Percentiles rank a stretch among this genome's conserved stretches.
Conservation (phyloP, 2,888 invertebrate genomes). For the Periphyllus acericola region DNA sequence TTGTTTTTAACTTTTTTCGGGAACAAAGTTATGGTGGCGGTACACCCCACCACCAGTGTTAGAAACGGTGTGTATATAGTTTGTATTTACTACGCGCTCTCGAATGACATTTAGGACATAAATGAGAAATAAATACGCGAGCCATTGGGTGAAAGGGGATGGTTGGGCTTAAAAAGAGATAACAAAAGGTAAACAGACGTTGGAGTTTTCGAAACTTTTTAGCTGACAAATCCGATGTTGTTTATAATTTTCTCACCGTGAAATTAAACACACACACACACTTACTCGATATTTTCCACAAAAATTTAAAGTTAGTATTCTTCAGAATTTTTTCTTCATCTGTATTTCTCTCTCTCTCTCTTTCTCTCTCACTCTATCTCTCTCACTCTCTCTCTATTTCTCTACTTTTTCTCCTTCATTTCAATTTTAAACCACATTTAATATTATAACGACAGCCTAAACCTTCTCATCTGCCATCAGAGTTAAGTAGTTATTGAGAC, state of each 20-base stretch:
- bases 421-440: no score
- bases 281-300: not conserved
- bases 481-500: no score
- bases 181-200: not conserved
- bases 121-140: not conserved
- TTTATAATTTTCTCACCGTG: not conserved
- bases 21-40: not conserved
- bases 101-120: not conserved
- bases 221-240: not conserved
- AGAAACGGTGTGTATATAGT: not conserved
- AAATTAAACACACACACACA: no score
- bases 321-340: no score
- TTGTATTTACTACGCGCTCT: not conserved
- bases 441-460: no score
- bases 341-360: no score
- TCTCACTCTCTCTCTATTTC: no score
- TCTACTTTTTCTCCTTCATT: no score
- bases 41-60: not conserved
- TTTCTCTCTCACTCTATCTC: no score
- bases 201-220: not conserved
- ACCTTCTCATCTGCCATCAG: no score
- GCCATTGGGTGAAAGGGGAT: no score
- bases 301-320: not conserved
- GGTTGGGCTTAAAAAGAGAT: no score
- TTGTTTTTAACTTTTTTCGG: not conserved